Percentiles rank a stretch among this genome's conserved stretches.
Conservation (phyloP, 2,797 vertebrate species). For the Aphelocoma californica region DNA sequence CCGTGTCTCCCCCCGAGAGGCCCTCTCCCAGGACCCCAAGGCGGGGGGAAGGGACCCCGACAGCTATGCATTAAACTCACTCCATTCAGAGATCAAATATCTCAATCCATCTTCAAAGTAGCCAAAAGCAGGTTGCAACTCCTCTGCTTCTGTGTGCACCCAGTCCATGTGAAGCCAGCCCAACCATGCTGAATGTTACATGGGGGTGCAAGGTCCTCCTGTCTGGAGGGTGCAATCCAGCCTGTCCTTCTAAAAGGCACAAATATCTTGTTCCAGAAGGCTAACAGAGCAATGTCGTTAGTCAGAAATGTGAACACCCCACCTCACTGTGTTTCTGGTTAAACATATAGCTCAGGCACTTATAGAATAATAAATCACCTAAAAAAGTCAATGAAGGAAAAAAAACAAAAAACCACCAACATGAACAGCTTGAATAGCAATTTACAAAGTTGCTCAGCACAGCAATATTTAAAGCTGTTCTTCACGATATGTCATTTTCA, state of each 20-base stretch:
- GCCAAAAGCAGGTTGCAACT: neutral
- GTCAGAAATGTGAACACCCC: neutral
- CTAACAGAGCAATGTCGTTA: neutral
- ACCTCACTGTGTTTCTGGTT: neutral
- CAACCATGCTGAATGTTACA: neutral
- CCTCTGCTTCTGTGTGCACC: neutral
- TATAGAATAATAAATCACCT: slow-evolving; percentile 62
- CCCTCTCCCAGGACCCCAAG: too few species aligned
- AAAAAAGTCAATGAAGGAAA: slow-evolving; percentile 36
- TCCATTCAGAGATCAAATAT: neutral
- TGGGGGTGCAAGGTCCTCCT: neutral
- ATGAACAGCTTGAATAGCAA: slow-evolving; percentile 67
- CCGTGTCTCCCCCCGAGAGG: too few species aligned
- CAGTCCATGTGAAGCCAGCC: neutral
- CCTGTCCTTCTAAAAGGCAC: neutral
- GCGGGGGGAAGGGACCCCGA: too few species aligned
- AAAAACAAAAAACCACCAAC: neutral
- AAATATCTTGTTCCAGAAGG: neutral
- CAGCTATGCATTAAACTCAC: neutral
- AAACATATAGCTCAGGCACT: slow-evolving; percentile 1
- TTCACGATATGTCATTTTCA: slow-evolving; percentile 70
- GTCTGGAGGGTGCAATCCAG: neutral
- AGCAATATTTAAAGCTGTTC: slow-evolving; percentile 66
- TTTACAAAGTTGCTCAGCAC: slow-evolving; percentile 69
- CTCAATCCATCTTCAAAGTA: neutral